Percentiles rank a stretch among this genome's conserved stretches.
Evolutionary conservation across 2,888 invertebrate species (phyloP).

Genomic region (Aethes cnicana): DNA sequence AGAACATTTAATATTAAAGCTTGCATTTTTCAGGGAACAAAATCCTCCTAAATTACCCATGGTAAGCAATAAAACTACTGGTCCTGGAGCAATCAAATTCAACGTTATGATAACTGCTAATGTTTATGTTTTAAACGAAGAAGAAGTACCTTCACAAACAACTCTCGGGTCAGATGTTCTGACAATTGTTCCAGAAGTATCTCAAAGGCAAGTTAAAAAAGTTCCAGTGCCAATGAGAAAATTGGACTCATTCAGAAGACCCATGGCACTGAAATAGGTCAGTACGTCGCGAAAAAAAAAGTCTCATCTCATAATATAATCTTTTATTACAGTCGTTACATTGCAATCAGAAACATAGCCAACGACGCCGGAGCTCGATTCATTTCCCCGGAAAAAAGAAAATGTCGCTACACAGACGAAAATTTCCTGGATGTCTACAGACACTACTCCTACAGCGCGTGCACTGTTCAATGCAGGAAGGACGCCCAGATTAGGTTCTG

Average conservation of each 20-base stretch:
- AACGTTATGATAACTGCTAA: conserved; percentile 75
- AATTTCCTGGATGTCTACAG: conserved; percentile 80
- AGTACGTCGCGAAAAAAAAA: too few relatives aligned
- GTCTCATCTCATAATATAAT: neutral
- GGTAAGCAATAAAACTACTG: conserved; percentile 84
- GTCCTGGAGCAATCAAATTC: conserved; percentile 83
- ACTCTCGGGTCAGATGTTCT: conserved; percentile 85
- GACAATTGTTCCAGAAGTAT: conserved; percentile 81
- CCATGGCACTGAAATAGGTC: too few relatives aligned
- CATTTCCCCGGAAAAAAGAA: conserved; percentile 85
- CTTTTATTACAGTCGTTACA: conserved; percentile 69
- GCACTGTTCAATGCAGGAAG: conserved; percentile 88
- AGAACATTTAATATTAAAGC: conserved; percentile 1
- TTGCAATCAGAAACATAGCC: conserved; percentile 84
- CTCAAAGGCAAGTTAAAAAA: conserved; percentile 65
- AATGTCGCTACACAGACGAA: conserved; percentile 89
- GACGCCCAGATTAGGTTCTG: conserved; percentile 85
- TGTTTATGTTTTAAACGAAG: conserved; percentile 85
- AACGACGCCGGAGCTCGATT: conserved; percentile 86
- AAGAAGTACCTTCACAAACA: conserved; percentile 87
- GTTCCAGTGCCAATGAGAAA: too few relatives aligned
- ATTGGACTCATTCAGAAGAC: too few relatives aligned
- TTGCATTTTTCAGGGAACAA: conserved; percentile 55
- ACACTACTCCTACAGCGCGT: conserved; percentile 87
- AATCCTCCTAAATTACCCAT: conserved; percentile 76